Percentiles rank a stretch among this genome's conserved stretches.
phyloP scores from a whole-genome alignment of 2,797 vertebrate species.

The Sibirionetta formosa region DNA sequence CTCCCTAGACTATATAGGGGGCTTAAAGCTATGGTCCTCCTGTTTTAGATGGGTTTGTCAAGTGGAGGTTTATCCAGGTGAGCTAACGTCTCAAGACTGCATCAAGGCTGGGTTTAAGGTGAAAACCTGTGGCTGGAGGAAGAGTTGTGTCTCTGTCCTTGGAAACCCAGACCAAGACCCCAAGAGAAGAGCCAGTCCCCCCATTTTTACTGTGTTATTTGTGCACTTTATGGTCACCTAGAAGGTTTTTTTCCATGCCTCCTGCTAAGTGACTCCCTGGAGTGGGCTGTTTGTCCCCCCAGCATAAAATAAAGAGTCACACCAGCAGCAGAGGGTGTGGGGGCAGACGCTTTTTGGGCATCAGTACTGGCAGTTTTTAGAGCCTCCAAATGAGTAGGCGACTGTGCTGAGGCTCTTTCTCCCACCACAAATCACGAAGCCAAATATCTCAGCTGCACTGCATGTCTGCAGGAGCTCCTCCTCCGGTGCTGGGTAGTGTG shows the following conservation, averaged over 20 bases:
- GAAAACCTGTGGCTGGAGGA: background rate
- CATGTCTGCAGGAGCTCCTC: conserved; percentile 53
- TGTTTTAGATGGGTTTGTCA: background rate
- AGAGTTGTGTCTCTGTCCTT: background rate
- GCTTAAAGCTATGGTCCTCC: accelerated
- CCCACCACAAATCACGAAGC: conserved; percentile 75
- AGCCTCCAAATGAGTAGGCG: conserved; percentile 73
- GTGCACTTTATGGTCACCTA: background rate
- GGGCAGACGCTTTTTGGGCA: conserved; percentile 73
- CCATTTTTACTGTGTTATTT: background rate
- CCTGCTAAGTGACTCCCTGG: background rate
- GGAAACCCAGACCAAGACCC: background rate
- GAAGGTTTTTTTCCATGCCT: background rate
- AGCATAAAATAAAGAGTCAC: conserved; percentile 65
- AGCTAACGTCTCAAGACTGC: background rate
- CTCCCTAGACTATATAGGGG: background rate
- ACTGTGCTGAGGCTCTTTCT: conserved; percentile 72
- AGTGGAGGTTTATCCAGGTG: background rate
- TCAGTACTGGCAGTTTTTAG: conserved; percentile 77
- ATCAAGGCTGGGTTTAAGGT: background rate
- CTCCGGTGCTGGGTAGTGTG: conserved; percentile 22
- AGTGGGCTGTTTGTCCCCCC: conserved; percentile 51
- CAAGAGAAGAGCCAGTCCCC: background rate
- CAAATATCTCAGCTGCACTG: conserved; percentile 55
- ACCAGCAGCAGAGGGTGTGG: conserved; percentile 78